phyloP scores from a whole-genome alignment of 2,113 vertebrate species.

The Pogona vitticeps region DNA sequence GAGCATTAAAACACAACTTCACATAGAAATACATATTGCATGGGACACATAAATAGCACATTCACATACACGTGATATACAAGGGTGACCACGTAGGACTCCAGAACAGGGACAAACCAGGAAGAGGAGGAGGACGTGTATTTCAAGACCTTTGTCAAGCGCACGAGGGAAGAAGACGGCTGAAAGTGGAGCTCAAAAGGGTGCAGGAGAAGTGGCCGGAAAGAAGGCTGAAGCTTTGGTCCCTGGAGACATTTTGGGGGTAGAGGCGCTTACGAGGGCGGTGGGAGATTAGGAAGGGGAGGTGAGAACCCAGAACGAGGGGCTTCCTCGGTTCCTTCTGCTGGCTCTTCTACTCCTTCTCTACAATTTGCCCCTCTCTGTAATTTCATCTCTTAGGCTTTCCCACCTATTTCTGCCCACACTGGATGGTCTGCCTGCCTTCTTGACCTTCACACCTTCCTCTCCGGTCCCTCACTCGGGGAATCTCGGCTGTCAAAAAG shows the following conservation, averaged over 20 bases:
- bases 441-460: background rate
- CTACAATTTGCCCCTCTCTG: background rate
- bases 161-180: background rate
- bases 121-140: conserved; percentile 37
- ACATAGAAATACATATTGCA: conserved; percentile 69
- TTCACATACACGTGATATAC: conserved; percentile 71
- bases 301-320: background rate
- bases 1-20: conserved; percentile 56
- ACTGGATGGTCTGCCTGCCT: too few relatives aligned
- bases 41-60: conserved; percentile 78
- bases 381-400: too few relatives aligned
- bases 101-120: conserved; percentile 55
- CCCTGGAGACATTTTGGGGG: conserved; percentile 18
- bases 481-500: too few relatives aligned
- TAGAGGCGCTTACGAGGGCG: background rate
- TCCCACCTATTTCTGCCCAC: too few relatives aligned
- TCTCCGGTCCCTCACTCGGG: too few relatives aligned
- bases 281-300: background rate
- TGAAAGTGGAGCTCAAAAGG: conserved; percentile 25
- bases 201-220: conserved; percentile 13
- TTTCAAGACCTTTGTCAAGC: conserved; percentile 49
- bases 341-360: background rate
- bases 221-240: conserved; percentile 30
- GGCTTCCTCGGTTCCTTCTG: background rate
- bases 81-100: conserved; percentile 63